Base-by-base conservation (phyloP, 2,888 invertebrate genomes). In the Sceliomorpha sp. region DNA sequence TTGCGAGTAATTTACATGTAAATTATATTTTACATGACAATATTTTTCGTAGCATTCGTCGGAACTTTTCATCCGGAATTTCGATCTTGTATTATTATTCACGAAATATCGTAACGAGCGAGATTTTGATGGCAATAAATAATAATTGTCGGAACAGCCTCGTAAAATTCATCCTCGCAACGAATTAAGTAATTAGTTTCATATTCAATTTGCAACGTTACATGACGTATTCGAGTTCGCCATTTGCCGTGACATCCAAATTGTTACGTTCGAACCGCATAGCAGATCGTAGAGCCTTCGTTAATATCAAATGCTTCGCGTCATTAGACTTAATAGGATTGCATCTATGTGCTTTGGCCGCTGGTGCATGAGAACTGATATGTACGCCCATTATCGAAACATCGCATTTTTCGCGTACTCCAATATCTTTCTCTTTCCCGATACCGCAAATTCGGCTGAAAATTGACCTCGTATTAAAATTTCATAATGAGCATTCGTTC, bases 261-360 rank as follows among this genome's bases (percentile, higher is more conserved):
- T 29, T 29, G 48, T 34, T 32, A 29, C 20, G 31, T 24, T 26
- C 20, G 26, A 27, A 6, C 32, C 24, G 42, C 13, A 6, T 14
- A 26, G 40, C 7, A 20, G 13, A 26, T 40, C 44, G 31, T 15
- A 5, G 48, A 32, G 17, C 31, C 26, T 37, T 63, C 53, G 62
- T 63, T 63, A 63, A 63, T 63, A 63, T 53, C 53, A 63, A 55
- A 53, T 63, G 62, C 47, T 32, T 27, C 53, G 53, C 39, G 47
- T 55, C 63, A 63, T 63, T 63, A 55, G 63, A 55, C 36, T 29
- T 63, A 48, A 63, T 51, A 55, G 48, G 34, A 40, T 48, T 48
- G 55, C 55, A 13, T 42, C 32, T 55, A 36, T 39, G 48, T 55
- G 55, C 63, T 63, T 55, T 48, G 26, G 42, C 29, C 42, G 48